Base-by-base conservation (phyloP, 2,888 invertebrate genomes). In the Himalopsyche tibetana region DNA sequence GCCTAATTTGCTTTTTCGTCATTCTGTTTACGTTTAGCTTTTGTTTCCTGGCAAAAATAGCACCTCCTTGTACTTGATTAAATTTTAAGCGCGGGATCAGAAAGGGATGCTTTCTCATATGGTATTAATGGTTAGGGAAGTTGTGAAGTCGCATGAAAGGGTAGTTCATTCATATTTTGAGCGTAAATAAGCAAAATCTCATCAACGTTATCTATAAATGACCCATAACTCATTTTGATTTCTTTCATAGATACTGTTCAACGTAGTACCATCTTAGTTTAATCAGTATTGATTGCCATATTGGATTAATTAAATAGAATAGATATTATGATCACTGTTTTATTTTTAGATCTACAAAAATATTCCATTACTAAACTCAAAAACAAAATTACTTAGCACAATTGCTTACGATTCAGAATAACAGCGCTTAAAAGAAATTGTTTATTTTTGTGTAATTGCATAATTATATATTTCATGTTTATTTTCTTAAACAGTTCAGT, bases 161-260 rank as follows among this genome's bases (percentile, higher is more conserved):
- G 63, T 63, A 63, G 63, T 63, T 19, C 28, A 28, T 63, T 63
- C 63, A 63, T 63, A 63, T 63, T 63, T 63, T 63, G 19, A 63
- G 8, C 28, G 63, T 63, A 63, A 63, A 63, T 63, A 63, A 63
- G 9, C 63, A 63, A 63, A 63, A 63, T 63, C 63, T 63, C 19
- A 63, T 63, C 63, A 63, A 63, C 63, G 63, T 63, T 63, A 6
- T 28, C 63, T 19, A 8, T 63, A 2, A 19, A 63, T 28, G 28
- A 63, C 63, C 63, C 2, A 19, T 63, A 63, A 19, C 6, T 8
- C 9, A 63, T 63, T 63, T 2, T 19, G 63, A 9, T 63, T 63
- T 63, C 4, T 51, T 51, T 15, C 2, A 28, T 28, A 28, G 28
- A 28, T 28, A 28, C 28, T 28, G 28, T 28, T 28, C 28, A 28